Base-by-base conservation (phyloP, 1,140 invertebrate species). In the Heliconius hewitsoni region DNA sequence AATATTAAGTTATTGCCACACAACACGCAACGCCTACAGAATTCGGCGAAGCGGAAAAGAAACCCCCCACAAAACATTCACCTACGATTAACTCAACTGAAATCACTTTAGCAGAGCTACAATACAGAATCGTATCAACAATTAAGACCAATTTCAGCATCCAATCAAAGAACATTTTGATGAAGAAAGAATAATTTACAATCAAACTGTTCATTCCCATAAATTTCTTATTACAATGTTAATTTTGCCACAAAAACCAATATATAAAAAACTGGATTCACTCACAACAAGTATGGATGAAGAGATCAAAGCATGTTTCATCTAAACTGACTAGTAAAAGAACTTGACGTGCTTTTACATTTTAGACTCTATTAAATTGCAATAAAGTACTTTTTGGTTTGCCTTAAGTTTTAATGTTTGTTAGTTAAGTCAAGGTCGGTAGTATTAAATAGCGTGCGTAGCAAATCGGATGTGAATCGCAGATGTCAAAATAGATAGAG, bases 401-500 rank as follows among this genome's bases (percentile, higher is more conserved):
- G 57, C 46, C 27, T 9, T 46, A 27, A 37, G 34, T 37, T 37
- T 37, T 37, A 37, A 37, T 37, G 8, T 57, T 57, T 57, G 70
- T 73, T 13, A 42, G 50, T 79, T 19, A 81, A 84, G 77, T 78
- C 81, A 84, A 84, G 78, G 83, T 81, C 78, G 57, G 42, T 46
- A 46, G 42, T 46, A 42, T 52, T 39, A 73, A 55, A 71, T 83
- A 77, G 57, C 76, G 78, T 82, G 79, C 81, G 72, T 83, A 71
- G 78, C 75, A 72, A 84, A 84, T 81, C 79, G 71, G 46, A 71
- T 81, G 78, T 77, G 82, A 75, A 81, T 72, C 78, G 78, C 77
- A 52, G 73, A 79, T 77, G 75, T 80, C 71, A 74, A 79, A 83
- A 81, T 57, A 74, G 42, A 74, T 73, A 73, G 23, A 23, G 76